These are phyloP conservation scores for Myrmophylax atrothorax DNA, from an alignment of 2,113 vertebrate species.

Conservation along the genomic window DNA sequence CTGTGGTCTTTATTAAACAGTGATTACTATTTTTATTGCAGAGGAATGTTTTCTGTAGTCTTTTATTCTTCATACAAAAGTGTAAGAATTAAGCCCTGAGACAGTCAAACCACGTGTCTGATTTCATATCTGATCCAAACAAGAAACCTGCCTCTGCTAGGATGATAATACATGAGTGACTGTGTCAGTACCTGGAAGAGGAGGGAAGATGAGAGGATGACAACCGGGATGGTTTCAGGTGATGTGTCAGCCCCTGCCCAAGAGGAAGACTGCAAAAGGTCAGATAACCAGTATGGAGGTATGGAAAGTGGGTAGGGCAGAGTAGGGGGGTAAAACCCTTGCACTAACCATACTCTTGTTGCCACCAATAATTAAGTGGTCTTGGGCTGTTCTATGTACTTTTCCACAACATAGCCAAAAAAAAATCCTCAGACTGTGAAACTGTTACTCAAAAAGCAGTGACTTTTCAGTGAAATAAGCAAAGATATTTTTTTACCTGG, in stretches of 20 bases:
- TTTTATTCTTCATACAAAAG: not conserved
- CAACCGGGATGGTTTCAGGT: not conserved
- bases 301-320: too few relatives aligned
- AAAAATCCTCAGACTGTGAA: not conserved
- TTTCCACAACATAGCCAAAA: not conserved
- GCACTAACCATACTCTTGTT: not conserved
- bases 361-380: not conserved
- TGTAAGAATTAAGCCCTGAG: not conserved
- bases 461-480: not conserved
- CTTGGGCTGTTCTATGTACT: not conserved
- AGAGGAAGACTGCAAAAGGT: not conserved
- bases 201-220: not conserved
- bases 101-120: accelerated
- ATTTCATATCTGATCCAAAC: not conserved
- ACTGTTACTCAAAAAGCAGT: not conserved
- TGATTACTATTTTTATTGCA: not conserved
- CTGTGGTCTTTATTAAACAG: not conserved
- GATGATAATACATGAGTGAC: not conserved
- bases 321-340: too few relatives aligned
- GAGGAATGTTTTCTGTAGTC: not conserved
- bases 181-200: not conserved
- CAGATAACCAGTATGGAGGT: too few relatives aligned
- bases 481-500: not conserved
- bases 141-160: not conserved
- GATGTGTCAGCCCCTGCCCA: not conserved